phyloP scores from a whole-genome alignment of 2,797 vertebrate species.

The Protonibea diacanthus region DNA sequence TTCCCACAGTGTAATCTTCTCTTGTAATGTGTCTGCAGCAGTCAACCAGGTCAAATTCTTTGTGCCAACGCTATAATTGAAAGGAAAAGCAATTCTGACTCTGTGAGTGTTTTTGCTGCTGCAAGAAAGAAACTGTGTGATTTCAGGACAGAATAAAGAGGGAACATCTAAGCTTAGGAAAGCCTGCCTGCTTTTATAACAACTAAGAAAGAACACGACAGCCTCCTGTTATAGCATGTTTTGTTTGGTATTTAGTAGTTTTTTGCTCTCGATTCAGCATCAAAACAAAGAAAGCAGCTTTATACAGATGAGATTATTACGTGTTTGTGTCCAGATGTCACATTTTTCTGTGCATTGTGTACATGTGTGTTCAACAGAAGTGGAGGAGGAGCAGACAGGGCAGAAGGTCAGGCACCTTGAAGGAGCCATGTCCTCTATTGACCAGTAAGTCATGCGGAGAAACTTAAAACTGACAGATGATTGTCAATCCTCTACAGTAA shows the following conservation, averaged over 20 bases:
- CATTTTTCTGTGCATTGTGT: background rate
- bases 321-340: background rate
- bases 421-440: slow-evolving; percentile 60
- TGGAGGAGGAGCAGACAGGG: slow-evolving; percentile 49
- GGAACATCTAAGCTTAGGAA: background rate
- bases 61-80: slow-evolving; percentile 11
- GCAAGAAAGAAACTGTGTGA: slow-evolving; percentile 9
- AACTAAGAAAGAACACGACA: background rate
- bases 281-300: background rate
- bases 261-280: background rate
- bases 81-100: slow-evolving; percentile 1
- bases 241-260: too few species aligned
- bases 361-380: slow-evolving; percentile 56
- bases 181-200: background rate
- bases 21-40: slow-evolving; percentile 3
- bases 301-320: background rate
- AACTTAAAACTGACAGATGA: background rate
- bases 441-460: slow-evolving; percentile 70
- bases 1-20: slow-evolving; percentile 3
- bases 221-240: background rate
- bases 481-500: background rate
- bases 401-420: slow-evolving; percentile 48
- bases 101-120: slow-evolving; percentile 3
- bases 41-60: slow-evolving; percentile 19
- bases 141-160: slow-evolving; percentile 11